phyloP scores from a whole-genome alignment of 2,797 vertebrate genomes.

The Lagodon rhomboides region DNA sequence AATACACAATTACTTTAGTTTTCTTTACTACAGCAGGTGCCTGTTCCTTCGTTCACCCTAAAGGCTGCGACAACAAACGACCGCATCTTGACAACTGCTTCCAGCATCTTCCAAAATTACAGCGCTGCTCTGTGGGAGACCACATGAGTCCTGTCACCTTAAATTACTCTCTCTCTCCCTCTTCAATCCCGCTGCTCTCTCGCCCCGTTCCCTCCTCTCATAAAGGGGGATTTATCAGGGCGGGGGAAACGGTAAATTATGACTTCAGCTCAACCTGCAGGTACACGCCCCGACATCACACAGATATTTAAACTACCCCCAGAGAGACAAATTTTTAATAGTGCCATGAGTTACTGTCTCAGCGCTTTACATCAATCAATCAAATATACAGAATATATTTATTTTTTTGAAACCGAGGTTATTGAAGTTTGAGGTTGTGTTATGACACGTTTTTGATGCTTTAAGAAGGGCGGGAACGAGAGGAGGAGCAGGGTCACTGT shows the following conservation, averaged over 20 bases:
- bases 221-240: slow-evolving; percentile 49
- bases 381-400: slow-evolving; percentile 19
- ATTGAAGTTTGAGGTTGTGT: slow-evolving; percentile 31
- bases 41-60: not conserved
- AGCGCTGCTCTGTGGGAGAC: not conserved
- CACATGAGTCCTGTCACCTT: slow-evolving; percentile 3
- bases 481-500: slow-evolving; percentile 4
- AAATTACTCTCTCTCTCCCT: slow-evolving; percentile 13
- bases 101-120: not conserved
- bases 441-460: slow-evolving; percentile 48
- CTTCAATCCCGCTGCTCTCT: not conserved
- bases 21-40: not conserved
- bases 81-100: not conserved
- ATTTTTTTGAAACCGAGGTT: not conserved
- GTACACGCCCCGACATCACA: slow-evolving; percentile 64
- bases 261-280: slow-evolving; percentile 48
- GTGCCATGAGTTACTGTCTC: slow-evolving; percentile 49
- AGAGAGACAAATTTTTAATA: slow-evolving; percentile 62
- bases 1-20: not conserved
- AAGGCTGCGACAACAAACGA: not conserved
- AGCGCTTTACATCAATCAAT: slow-evolving; percentile 40
- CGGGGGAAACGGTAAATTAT: slow-evolving; percentile 51
- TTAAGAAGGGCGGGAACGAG: not conserved
- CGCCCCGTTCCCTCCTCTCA: not conserved
- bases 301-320: slow-evolving; percentile 46